Base-by-base conservation (phyloP, 2,888 invertebrate genomes). In the Patella ulyssiponensis region DNA sequence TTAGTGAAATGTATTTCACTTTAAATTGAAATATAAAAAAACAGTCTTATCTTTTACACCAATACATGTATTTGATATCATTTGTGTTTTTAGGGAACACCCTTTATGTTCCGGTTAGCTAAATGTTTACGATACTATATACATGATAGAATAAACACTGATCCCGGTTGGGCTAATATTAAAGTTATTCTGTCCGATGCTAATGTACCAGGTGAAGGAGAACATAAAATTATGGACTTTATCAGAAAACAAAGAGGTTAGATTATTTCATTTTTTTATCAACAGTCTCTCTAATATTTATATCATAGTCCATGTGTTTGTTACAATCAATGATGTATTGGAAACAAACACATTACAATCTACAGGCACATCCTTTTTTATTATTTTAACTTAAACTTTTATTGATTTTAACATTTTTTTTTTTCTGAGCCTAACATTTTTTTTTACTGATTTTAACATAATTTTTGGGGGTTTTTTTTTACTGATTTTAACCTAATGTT, bases 141-240 rank as follows among this genome's bases (percentile, higher is more conserved):
- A 84, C 96, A 97, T 92, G 96, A 97, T 84, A 94, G 96, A 83
- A 93, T 99, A 84, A 98, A 98, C 91, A 97, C 93, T 90, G 96
- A 98, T 91, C 96, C 98, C 2, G 98, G 97, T 0, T 99, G 99
- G 99, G 95, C 94, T 87, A 94, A 95, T 69, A 94, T 99, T 81
- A 97, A 98, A 92, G 92, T 94, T 52, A 97, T 99, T 87, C 93
- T 99, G n/a, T 99, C 99, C 2, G 99, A 99, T 92, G 99, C 99
- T 1, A 99, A 98, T 92, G 98, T 97, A 7, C 91, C 91, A 0
- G 92, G 92, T 4, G 92, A 92, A 79, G 92, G 99, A 0, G 99
- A 99, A 92, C 99, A 99, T 92, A 99, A 99, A 93, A 99, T 99
- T 86, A 99, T 99, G 99, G 99, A 99, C 92, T 99, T 95, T 91